phyloP scores from a whole-genome alignment of 2,797 vertebrate genomes.

The Xyrichtys novacula region DNA sequence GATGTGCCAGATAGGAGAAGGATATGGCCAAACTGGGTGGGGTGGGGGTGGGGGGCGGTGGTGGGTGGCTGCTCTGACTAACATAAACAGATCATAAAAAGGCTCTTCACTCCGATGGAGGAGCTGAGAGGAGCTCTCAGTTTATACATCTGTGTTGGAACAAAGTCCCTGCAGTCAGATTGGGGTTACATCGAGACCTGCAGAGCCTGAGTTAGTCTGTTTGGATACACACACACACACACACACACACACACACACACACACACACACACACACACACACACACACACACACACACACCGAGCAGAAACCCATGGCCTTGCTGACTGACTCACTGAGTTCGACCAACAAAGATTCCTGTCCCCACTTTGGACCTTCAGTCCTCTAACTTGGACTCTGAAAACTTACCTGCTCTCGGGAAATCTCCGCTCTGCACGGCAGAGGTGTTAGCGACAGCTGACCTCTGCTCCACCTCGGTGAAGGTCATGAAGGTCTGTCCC shows the following conservation, averaged over 20 bases:
- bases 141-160: conserved; percentile 53
- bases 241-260: conserved; percentile 35
- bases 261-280: conserved; percentile 31
- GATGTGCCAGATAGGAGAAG: conserved; percentile 31
- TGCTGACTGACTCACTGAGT: conserved; percentile 44
- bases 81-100: conserved; percentile 79
- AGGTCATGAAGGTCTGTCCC: conserved; percentile 49
- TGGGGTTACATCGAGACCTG: conserved; percentile 21
- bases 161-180: conserved; percentile 36
- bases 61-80: conserved; percentile 68
- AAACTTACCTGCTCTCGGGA: conserved; percentile 45
- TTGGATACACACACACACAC: conserved; percentile 46
- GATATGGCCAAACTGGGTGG: conserved; percentile 20
- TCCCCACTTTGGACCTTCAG: conserved; percentile 46
- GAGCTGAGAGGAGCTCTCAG: conserved; percentile 51
- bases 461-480: conserved; percentile 38
- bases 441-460: conserved; percentile 47
- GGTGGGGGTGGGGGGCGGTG: conserved; percentile 30
- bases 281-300: conserved; percentile 32
- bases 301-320: background rate
- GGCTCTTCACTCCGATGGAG: conserved; percentile 64
- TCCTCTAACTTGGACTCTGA: conserved; percentile 28
- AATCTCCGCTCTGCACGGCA: conserved; percentile 36
- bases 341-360: conserved; percentile 30
- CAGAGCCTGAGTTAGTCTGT: conserved; percentile 23